phyloP scores from a whole-genome alignment of 2,888 invertebrate genomes.

The Hedya salicella region DNA sequence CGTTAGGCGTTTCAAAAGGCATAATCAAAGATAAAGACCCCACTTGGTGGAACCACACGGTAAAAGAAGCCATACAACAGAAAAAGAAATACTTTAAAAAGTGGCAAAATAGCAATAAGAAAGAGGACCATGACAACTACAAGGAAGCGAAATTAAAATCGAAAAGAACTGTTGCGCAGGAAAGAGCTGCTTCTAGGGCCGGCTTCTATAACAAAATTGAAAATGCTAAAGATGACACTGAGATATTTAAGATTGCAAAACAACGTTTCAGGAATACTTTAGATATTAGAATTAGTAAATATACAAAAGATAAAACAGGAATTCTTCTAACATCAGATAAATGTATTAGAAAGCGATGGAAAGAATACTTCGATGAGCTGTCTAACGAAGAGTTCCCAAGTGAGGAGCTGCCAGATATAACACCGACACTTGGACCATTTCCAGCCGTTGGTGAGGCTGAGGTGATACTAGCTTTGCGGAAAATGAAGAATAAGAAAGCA shows the following conservation, averaged over 20 bases:
- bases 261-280: not conserved
- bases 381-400: too few species aligned
- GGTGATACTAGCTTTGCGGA: too few species aligned
- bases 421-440: too few species aligned
- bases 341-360: not conserved
- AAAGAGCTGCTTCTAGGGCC: not conserved
- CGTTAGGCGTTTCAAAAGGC: too few species aligned
- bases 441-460: too few species aligned
- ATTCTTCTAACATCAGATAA: not conserved
- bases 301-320: not conserved
- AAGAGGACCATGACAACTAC: not conserved
- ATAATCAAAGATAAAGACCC: too few species aligned
- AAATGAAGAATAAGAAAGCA: too few species aligned
- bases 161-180: not conserved
- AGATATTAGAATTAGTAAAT: not conserved
- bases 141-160: not conserved
- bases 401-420: too few species aligned
- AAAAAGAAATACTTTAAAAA: not conserved
- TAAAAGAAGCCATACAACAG: not conserved
- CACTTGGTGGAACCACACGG: not conserved
- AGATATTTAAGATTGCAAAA: slow-evolving; percentile 1
- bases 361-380: too few species aligned
- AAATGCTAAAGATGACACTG: slow-evolving; percentile 2
- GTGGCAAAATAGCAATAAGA: not conserved
- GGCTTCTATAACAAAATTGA: not conserved